Evolutionary conservation across 2,888 invertebrate genomes (phyloP).

Genomic region (Zaprionus bogoriensis): DNA sequence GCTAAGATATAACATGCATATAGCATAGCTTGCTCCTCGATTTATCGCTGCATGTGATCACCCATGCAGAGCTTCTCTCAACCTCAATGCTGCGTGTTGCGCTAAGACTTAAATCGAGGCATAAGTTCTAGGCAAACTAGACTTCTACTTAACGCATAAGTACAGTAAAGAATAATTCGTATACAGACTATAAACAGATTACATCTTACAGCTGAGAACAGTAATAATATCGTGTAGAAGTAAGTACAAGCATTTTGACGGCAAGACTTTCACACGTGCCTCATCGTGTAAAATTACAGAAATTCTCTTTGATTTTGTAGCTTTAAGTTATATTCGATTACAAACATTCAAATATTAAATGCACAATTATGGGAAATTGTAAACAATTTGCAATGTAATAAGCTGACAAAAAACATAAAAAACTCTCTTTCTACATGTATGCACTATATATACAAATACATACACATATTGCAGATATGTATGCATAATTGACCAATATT

Average conservation of each 20-base stretch:
- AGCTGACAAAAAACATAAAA: constrained; percentile 3
- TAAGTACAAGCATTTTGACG: constrained; percentile 55
- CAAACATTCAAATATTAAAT: constrained; percentile 59
- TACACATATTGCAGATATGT: constrained; percentile 15
- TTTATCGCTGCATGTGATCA: constrained; percentile 1
- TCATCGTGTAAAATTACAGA: constrained; percentile 1
- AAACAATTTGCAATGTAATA: constrained; percentile 10
- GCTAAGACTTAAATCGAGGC: no score
- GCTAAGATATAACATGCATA: constrained; percentile 41
- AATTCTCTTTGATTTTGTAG: constrained; percentile 30
- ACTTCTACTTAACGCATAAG: neutral
- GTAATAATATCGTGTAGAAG: constrained; percentile 35
- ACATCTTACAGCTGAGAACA: constrained; percentile 32
- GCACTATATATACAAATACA: constrained; percentile 18
- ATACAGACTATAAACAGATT: constrained; percentile 30
- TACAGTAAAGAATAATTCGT: constrained; percentile 1
- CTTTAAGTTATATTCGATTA: constrained; percentile 38
- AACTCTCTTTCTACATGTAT: constrained; percentile 16
- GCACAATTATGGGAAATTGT: constrained; percentile 60
- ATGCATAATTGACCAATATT: constrained; percentile 65
- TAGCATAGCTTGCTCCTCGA: constrained; percentile 28
- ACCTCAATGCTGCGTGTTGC: no score
- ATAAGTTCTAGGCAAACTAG: neutral
- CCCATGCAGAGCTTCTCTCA: no score
- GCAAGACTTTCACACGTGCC: constrained; percentile 2